Evolutionary conservation across 2,797 vertebrate genomes (phyloP).

Genomic region (Falco biarmicus): DNA sequence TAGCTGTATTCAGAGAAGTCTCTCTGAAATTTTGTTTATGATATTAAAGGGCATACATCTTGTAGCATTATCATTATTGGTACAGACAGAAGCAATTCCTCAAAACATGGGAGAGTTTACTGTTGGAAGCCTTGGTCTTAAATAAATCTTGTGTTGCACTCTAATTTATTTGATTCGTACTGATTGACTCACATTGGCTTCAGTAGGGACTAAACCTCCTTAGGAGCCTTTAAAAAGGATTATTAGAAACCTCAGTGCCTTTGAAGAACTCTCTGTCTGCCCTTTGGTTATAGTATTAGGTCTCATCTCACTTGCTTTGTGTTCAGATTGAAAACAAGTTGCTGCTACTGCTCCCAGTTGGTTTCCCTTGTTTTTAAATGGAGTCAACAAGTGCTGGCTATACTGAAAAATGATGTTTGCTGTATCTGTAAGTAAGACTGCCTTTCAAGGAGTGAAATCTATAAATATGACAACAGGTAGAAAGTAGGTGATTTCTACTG

Average conservation of each 20-base stretch:
- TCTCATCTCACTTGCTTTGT: slow-evolving; percentile 34
- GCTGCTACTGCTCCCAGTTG: slow-evolving; percentile 23
- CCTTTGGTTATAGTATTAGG: slow-evolving; percentile 23
- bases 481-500: not conserved
- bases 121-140: not conserved
- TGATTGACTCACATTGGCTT: not conserved
- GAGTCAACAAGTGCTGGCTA: not conserved
- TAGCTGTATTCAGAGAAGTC: not conserved
- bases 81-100: not conserved
- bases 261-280: slow-evolving; percentile 28
- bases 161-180: not conserved
- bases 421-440: not conserved
- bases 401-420: not conserved
- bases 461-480: not conserved
- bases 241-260: slow-evolving; percentile 13
- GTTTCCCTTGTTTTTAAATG: slow-evolving; percentile 7
- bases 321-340: slow-evolving; percentile 30
- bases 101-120: not conserved
- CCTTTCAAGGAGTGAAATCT: not conserved
- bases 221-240: slow-evolving; percentile 45
- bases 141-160: slow-evolving; percentile 3
- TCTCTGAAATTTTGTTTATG: not conserved
- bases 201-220: slow-evolving; percentile 35
- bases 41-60: not conserved
- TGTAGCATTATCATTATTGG: not conserved